Conservation (phyloP, 2,113 vertebrate genomes). For the Pollimyrus isidori region DNA sequence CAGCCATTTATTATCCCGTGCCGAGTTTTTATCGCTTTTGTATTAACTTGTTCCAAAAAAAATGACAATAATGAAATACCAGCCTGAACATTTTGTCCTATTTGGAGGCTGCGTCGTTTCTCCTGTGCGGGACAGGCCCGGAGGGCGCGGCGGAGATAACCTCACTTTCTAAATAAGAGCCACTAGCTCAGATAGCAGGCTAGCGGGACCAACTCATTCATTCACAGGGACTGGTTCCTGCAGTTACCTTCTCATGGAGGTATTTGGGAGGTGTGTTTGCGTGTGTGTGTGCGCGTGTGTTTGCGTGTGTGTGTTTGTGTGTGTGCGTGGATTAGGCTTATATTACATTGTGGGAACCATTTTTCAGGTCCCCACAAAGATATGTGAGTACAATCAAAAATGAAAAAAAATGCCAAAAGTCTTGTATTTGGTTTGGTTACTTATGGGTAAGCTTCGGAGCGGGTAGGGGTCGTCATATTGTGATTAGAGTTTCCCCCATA, state of each 20-base stretch:
- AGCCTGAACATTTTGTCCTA: slow-evolving; percentile 7
- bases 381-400: background rate
- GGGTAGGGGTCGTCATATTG: background rate
- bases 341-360: no score
- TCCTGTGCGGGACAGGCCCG: background rate
- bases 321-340: background rate
- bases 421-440: background rate
- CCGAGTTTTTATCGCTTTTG: slow-evolving; percentile 17
- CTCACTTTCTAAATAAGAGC: background rate
- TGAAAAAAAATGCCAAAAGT: background rate
- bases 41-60: slow-evolving; percentile 13
- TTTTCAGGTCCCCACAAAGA: background rate
- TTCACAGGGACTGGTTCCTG: background rate
- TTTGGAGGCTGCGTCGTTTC: background rate
- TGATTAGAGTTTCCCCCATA: background rate
- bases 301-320: slow-evolving; percentile 19
- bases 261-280: background rate
- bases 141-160: background rate
- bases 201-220: background rate
- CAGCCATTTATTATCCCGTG: slow-evolving; percentile 7
- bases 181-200: background rate
- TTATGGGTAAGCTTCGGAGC: background rate
- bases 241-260: background rate
- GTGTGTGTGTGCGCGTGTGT: slow-evolving; percentile 20
- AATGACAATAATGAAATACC: slow-evolving; percentile 20